Evolutionary conservation across 2,113 vertebrate genomes (phyloP).

Genomic region (Pavo muticus): DNA sequence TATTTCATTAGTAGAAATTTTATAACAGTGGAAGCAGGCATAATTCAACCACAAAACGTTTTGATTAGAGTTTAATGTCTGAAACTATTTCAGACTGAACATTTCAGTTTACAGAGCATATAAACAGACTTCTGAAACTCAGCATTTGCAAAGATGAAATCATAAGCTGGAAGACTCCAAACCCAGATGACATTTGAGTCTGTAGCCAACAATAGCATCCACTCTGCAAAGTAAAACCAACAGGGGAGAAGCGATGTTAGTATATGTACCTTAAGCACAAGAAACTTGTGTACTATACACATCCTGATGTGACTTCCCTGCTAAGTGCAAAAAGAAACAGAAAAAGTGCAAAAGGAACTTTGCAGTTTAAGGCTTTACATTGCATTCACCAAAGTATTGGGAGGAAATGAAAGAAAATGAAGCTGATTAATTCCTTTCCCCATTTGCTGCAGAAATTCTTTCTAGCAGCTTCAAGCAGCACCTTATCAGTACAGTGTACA

Average conservation of each 20-base stretch:
- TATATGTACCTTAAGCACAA: background rate
- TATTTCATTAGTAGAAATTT: slow-evolving; percentile 1
- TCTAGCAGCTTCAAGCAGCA: background rate
- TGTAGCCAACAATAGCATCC: slow-evolving; percentile 21
- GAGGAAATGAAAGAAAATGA: background rate
- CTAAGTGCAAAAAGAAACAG: background rate
- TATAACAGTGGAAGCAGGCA: background rate
- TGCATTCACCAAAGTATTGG: background rate
- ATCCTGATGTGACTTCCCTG: background rate
- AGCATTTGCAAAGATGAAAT: slow-evolving; percentile 46
- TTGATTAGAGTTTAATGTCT: slow-evolving; percentile 33
- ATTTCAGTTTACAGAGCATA: slow-evolving; percentile 37
- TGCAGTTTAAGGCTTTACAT: background rate
- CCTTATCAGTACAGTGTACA: fast-evolving
- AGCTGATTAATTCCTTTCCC: background rate
- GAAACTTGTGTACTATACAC: background rate
- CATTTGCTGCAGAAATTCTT: background rate
- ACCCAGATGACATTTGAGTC: slow-evolving; percentile 20
- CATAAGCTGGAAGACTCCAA: slow-evolving; percentile 49
- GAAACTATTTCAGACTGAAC: slow-evolving; percentile 31
- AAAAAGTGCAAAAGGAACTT: background rate
- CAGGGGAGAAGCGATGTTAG: background rate
- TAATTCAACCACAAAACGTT: slow-evolving; percentile 23
- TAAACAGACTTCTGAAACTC: slow-evolving; percentile 43
- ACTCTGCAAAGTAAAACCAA: background rate